A percentile compares a stretch with the other conserved stretches of the same genome.
Conservation (phyloP, 2,888 invertebrate genomes). For the Dryomyza anilis region DNA sequence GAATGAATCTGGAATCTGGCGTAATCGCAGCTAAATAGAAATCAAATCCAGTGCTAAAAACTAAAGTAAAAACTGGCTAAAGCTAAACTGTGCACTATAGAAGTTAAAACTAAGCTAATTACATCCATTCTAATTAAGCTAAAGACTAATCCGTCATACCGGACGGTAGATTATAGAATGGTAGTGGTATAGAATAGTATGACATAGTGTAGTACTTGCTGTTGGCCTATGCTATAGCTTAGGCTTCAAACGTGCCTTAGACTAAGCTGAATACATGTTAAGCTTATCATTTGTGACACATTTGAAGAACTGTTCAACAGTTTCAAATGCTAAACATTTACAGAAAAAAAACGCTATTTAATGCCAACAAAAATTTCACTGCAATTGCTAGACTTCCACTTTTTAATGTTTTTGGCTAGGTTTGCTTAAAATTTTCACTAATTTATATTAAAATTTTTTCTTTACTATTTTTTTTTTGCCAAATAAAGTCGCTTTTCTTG, state of each 20-base stretch:
- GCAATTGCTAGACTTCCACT: conserved; percentile 4
- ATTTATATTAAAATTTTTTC: no score
- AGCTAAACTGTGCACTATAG: not conserved
- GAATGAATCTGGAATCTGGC: no score
- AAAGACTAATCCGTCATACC: conserved; percentile 17
- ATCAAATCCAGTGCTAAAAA: conserved; percentile 2
- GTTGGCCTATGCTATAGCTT: not conserved
- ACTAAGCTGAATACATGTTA: not conserved
- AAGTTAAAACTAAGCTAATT: conserved; percentile 14
- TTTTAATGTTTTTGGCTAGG: not conserved
- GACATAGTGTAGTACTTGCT: no score
- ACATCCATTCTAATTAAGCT: conserved; percentile 19
- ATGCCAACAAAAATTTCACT: no score
- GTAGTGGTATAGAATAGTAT: no score
- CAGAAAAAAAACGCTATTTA: no score
- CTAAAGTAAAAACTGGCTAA: conserved; percentile 7
- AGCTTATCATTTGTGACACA: conserved; percentile 1
- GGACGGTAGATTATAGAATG: no score
- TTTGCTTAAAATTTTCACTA: not conserved
- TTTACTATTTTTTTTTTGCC: conserved; percentile 24
- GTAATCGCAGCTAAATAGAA: no score
- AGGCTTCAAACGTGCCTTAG: not conserved
- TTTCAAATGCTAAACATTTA: no score
- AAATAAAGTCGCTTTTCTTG: conserved; percentile 39
- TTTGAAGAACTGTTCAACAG: no score